These are phyloP conservation scores for Brachystomella parvula DNA, from an alignment of 1,140 invertebrate species.

Conservation along the genomic window DNA sequence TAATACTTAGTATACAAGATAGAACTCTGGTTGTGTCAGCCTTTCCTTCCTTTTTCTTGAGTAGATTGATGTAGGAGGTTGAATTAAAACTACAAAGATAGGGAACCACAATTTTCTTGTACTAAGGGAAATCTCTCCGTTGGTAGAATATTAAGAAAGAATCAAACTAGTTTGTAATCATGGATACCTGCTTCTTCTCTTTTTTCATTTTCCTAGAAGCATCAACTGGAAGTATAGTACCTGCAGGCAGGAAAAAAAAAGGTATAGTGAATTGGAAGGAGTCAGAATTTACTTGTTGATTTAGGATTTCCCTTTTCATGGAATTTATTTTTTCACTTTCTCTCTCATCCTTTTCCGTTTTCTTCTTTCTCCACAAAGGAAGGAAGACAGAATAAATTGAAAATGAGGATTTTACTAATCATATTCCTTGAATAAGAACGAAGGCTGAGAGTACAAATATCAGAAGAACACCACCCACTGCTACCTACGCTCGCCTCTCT, in stretches of 20 bases:
- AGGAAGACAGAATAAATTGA: background rate
- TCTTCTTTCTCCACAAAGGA: background rate
- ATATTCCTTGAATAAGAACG: too few relatives aligned
- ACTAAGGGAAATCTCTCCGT: background rate
- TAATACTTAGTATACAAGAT: background rate
- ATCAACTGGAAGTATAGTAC: background rate
- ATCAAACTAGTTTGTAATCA: constrained; percentile 8
- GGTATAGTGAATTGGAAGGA: constrained; percentile 11
- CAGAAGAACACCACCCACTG: too few relatives aligned
- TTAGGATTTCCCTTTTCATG: constrained; percentile 6
- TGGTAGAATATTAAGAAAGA: constrained; percentile 1
- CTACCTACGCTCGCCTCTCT: too few relatives aligned
- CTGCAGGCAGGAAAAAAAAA: constrained; percentile 1
- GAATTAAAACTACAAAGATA: constrained; percentile 1
- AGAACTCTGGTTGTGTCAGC: constrained; percentile 2
- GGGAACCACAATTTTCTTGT: background rate
- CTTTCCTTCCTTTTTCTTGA: background rate
- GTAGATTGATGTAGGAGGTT: background rate
- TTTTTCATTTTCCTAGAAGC: background rate
- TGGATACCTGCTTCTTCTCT: constrained; percentile 2
- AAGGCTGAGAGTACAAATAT: too few relatives aligned
- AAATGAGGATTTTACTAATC: background rate
- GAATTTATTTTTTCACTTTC: background rate
- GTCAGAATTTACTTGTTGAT: constrained; percentile 8
- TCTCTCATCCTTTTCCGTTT: too few relatives aligned